These are phyloP conservation scores for Reinhardtius hippoglossoides DNA, from an alignment of 2,113 vertebrate genomes.

Conservation along the genomic window DNA sequence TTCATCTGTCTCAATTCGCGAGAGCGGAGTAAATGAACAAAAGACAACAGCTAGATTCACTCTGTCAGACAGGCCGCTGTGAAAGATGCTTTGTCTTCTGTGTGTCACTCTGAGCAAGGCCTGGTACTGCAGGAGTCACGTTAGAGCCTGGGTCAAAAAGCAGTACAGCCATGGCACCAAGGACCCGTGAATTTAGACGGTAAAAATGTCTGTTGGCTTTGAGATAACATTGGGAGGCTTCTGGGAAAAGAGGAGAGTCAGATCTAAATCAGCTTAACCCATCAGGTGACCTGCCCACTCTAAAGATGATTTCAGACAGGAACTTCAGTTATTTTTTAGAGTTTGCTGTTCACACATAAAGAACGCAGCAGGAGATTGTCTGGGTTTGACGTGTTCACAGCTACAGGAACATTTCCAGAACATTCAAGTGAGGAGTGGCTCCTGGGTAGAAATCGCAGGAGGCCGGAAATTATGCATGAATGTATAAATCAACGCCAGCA, in stretches of 20 bases:
- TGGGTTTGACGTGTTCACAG: no score
- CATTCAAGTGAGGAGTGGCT: no score
- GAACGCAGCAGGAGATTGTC: no score
- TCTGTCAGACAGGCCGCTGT: background rate
- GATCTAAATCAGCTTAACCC: background rate
- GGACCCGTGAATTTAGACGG: background rate
- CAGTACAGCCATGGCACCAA: background rate
- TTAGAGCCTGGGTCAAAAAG: background rate
- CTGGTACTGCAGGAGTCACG: background rate
- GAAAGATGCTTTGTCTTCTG: constrained; percentile 11
- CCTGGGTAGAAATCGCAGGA: no score
- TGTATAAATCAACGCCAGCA: no score
- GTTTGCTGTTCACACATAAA: no score
- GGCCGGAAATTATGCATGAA: no score
- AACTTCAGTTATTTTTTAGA: no score
- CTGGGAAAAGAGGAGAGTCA: no score
- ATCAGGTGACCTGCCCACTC: no score
- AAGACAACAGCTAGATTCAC: constrained; percentile 15
- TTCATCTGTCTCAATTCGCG: background rate
- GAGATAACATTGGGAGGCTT: background rate
- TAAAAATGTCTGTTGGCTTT: background rate
- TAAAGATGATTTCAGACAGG: no score
- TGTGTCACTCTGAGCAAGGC: background rate
- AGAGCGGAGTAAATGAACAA: constrained; percentile 11
- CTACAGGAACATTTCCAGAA: no score